Conservation (phyloP, 2,113 vertebrate species). For the Scomber scombrus region DNA sequence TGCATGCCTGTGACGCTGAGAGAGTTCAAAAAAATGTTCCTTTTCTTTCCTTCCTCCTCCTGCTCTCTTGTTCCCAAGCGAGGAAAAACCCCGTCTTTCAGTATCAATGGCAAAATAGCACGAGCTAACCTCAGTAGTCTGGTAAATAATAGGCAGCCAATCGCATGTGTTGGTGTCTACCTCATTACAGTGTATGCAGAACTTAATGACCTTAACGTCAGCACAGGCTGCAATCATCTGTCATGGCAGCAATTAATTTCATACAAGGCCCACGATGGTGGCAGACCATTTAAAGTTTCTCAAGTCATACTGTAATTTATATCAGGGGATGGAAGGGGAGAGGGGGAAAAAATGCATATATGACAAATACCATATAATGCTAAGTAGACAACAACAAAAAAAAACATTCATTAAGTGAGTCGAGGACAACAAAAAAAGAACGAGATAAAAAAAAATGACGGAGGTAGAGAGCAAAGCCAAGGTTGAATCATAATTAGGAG, state of each 20-base stretch:
- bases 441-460: slow-evolving; percentile 36
- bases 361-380: slow-evolving; percentile 73
- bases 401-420: slow-evolving; percentile 81
- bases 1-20: slow-evolving; percentile 12
- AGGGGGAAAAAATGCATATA: slow-evolving; percentile 52
- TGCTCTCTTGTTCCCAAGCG: slow-evolving; percentile 36
- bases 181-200: slow-evolving; percentile 85
- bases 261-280: slow-evolving; percentile 66
- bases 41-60: slow-evolving; percentile 46
- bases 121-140: slow-evolving; percentile 80
- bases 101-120: slow-evolving; percentile 82
- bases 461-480: slow-evolving; percentile 54
- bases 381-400: slow-evolving; percentile 72
- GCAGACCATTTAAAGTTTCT: slow-evolving; percentile 75
- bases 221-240: slow-evolving; percentile 80
- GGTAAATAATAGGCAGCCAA: slow-evolving; percentile 89
- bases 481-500: slow-evolving; percentile 73
- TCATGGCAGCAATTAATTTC: slow-evolving; percentile 85
- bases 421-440: slow-evolving; percentile 56
- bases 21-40: slow-evolving; percentile 29
- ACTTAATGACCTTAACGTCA: slow-evolving; percentile 86
- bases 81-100: slow-evolving; percentile 70
- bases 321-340: slow-evolving; percentile 30
- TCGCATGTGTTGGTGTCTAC: slow-evolving; percentile 66
- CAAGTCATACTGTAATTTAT: slow-evolving; percentile 69